Evolutionary conservation across 2,113 vertebrate genomes (phyloP).

Genomic region (Melanocharis versteri): DNA sequence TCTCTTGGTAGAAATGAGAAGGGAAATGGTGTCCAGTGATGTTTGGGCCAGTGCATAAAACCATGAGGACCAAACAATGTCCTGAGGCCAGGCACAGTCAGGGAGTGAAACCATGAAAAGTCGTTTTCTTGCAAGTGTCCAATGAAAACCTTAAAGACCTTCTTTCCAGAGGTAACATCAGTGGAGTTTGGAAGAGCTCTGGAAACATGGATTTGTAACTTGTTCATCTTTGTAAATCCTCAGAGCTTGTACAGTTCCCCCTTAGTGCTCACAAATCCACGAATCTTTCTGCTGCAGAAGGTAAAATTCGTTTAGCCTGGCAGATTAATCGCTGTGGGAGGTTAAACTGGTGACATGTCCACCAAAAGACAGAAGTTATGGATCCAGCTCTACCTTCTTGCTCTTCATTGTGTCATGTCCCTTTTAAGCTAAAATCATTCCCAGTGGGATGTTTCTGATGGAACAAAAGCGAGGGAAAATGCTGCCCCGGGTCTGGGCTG

Average conservation of each 20-base stretch:
- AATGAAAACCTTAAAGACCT: not conserved
- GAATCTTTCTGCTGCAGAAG: not conserved
- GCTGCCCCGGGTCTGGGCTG: not conserved
- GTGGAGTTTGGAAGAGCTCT: not conserved
- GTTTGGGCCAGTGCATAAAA: fast-evolving
- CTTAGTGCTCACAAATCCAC: not conserved
- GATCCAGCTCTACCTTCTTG: fast-evolving
- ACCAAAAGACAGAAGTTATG: not conserved
- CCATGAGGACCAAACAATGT: fast-evolving
- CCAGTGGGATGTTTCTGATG: not conserved
- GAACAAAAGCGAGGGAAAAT: not conserved
- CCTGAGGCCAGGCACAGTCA: not conserved
- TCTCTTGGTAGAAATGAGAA: not conserved
- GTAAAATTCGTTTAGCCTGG: not conserved
- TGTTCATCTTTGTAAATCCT: fast-evolving
- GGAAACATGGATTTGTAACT: not conserved
- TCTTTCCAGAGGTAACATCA: not conserved
- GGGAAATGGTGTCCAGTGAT: not conserved
- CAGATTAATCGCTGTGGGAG: not conserved
- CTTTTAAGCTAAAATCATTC: not conserved
- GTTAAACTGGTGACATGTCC: not conserved
- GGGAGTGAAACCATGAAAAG: not conserved
- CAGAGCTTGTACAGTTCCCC: not conserved
- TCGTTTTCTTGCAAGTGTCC: not conserved
- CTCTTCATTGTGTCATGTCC: not conserved